A percentile compares a stretch with the other conserved stretches of the same genome.
phyloP scores from a whole-genome alignment of 2,888 invertebrate genomes.

The Homarus gammarus region DNA sequence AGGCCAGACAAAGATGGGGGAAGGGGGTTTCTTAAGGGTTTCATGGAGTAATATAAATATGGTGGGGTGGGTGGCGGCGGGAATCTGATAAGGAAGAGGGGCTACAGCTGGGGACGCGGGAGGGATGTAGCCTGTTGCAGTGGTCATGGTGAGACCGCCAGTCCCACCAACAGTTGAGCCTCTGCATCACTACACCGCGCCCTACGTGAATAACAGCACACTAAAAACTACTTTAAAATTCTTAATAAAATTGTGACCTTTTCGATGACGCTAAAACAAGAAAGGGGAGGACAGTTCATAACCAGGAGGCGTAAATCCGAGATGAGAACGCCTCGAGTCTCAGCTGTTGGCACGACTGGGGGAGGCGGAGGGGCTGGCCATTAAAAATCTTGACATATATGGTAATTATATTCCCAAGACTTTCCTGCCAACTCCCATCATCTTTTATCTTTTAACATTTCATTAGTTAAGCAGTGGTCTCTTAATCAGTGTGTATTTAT shows the following conservation, averaged over 20 bases:
- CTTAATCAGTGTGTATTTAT: too few relatives aligned
- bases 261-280: not conserved
- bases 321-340: not conserved
- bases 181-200: not conserved
- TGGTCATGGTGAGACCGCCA: too few relatives aligned
- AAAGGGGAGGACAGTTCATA: not conserved
- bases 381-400: slow-evolving; percentile 35
- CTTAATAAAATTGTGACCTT: not conserved
- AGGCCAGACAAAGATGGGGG: not conserved
- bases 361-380: slow-evolving; percentile 14
- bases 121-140: not conserved
- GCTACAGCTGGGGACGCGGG: not conserved
- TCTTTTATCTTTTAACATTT: not conserved
- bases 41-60: slow-evolving; percentile 4
- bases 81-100: not conserved
- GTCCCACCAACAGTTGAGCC: not conserved
- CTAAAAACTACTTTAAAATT: not conserved
- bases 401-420: slow-evolving; percentile 14
- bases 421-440: not conserved
- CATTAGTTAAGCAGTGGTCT: too few relatives aligned
- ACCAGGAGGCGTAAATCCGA: not conserved
- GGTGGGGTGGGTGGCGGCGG: not conserved
- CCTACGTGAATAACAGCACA: not conserved
- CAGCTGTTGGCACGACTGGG: slow-evolving; percentile 9
- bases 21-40: not conserved